These are phyloP conservation scores for Eubasilissa splendida DNA, from an alignment of 2,888 invertebrate species.

Conservation along the genomic window DNA sequence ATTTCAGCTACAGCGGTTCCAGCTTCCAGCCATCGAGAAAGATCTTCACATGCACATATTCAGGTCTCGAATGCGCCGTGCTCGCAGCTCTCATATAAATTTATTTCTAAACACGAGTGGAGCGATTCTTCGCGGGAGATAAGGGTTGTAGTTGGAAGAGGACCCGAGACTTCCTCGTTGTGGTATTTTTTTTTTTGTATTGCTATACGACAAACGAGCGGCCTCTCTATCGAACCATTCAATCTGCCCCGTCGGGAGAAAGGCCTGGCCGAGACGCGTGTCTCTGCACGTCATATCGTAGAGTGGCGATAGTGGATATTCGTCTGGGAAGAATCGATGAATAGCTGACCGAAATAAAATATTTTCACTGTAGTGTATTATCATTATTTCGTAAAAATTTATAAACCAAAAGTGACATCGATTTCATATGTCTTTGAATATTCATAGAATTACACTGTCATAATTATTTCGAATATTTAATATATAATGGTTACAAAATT, in stretches of 20 bases:
- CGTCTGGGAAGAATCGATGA: slow-evolving; percentile 30
- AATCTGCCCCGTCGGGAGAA: slow-evolving; percentile 21
- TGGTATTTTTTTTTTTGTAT: slow-evolving; percentile 22
- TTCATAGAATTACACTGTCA: too few species aligned
- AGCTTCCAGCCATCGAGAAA: too few species aligned
- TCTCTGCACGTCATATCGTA: slow-evolving; percentile 17
- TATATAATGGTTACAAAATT: too few species aligned
- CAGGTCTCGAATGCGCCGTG: background rate
- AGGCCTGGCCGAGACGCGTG: slow-evolving; percentile 25
- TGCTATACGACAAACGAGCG: slow-evolving; percentile 49
- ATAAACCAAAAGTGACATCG: too few species aligned
- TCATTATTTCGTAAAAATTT: background rate
- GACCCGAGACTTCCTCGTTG: slow-evolving; percentile 48
- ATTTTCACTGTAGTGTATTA: background rate
- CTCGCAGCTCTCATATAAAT: slow-evolving; percentile 28
- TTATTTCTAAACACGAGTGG: slow-evolving; percentile 40
- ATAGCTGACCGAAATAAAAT: background rate
- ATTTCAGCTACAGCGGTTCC: too few species aligned
- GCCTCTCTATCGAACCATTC: slow-evolving; percentile 41
- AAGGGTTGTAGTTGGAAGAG: slow-evolving; percentile 51
- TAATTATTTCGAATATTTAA: too few species aligned
- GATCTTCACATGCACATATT: too few species aligned
- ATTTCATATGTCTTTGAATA: too few species aligned
- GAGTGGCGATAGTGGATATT: slow-evolving; percentile 13
- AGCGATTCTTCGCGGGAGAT: slow-evolving; percentile 41